Base-by-base conservation (phyloP, 2,113 vertebrate species). In the Gambusia affinis region DNA sequence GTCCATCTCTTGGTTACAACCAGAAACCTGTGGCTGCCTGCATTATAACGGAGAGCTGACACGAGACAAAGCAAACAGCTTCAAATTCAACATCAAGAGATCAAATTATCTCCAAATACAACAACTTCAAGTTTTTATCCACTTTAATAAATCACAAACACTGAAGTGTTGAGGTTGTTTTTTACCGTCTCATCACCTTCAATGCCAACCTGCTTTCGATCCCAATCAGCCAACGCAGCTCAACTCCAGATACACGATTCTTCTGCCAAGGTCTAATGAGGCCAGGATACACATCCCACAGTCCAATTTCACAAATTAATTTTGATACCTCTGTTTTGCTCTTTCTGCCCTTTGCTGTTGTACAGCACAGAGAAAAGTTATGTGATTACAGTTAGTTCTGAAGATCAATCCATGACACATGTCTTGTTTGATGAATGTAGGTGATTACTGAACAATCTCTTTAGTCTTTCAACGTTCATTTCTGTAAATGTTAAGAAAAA, bases 261-360 rank as follows among this genome's bases (percentile, higher is more conserved):
- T 73, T 33, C 69, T 68, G 68, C 87, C 73, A 75, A 24, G 66
- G 29, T 80, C 60, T 81, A 70, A 85, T 85, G 44, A 80, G 29
- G 61, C 78, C 67, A 66, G n/a, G 79, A 81, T 28, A 42, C 44
- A 70, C 73, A 51, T 72, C 72, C 60, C 64, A 72, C 47, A 72
- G 72, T 82, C 2, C 63, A 85, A 75, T 65, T 81, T 83, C 24
- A 27, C 62, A 15, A 62, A 24, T 77, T 63, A 3, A 74, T 79
- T 67, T 81, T 30, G 75, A 60, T 57, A 8, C 57, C 30, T 12
- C 8, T 24, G 33, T 42, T 12, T 37, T 33, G 65, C 47, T 74
- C 44, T 24, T 33, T 75, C 30, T 15, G 30, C 67, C 71, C 8
- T 33, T 8, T 61, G 54, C 19, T 70, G 51, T 44, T 27, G 44